Evolutionary conservation across 2,113 vertebrate species (phyloP).

Genomic region (Chionomys nivalis): DNA sequence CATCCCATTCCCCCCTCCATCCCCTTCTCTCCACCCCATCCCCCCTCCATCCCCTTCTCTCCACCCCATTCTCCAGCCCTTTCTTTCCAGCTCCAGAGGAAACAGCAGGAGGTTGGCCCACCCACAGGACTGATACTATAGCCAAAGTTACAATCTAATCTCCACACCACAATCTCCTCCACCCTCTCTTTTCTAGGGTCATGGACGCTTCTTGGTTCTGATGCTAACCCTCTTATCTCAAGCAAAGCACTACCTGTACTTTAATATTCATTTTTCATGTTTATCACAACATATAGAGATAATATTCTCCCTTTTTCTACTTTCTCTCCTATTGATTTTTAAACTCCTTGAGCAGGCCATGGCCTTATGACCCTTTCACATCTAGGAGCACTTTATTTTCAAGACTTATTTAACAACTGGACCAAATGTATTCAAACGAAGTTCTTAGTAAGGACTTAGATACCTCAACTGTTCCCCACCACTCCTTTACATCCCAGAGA

Average conservation of each 20-base stretch:
- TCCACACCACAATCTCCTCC: background rate
- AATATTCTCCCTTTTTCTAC: background rate
- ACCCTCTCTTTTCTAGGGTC: background rate
- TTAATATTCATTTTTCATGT: no score
- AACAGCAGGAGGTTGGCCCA: background rate
- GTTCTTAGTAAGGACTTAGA: background rate
- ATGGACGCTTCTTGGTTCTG: background rate
- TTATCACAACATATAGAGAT: background rate
- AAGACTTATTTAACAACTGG: background rate
- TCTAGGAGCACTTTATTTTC: background rate
- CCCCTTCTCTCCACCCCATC: no score
- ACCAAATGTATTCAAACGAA: background rate
- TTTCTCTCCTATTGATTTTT: background rate
- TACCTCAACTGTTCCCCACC: background rate
- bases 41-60: no score
- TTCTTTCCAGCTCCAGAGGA: background rate
- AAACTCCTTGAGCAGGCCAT: background rate
- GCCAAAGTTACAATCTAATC: background rate
- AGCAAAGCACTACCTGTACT: background rate
- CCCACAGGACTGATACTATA: background rate
- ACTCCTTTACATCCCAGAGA: conserved; percentile 12
- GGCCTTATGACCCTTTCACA: background rate
- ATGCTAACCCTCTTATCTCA: background rate
- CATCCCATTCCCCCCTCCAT: no score
- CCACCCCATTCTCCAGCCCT: background rate